Conservation (phyloP, 2,888 invertebrate genomes). For the Rhaphigaster nebulosa region DNA sequence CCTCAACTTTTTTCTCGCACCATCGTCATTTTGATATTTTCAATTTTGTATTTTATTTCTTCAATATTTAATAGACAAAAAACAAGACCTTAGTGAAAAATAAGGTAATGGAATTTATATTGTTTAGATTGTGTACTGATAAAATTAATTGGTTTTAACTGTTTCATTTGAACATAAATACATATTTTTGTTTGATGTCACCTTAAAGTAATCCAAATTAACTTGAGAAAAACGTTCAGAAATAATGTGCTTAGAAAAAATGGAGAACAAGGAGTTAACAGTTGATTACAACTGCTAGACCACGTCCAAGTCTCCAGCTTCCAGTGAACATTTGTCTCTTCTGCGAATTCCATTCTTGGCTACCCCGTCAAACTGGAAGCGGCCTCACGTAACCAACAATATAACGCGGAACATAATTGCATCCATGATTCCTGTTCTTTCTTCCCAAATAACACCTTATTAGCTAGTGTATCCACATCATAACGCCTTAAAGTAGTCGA, state of each 20-base stretch:
- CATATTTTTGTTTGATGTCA: not conserved
- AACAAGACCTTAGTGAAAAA: too few relatives aligned
- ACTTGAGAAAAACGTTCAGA: not conserved
- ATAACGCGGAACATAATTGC: not conserved
- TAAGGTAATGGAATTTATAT: too few relatives aligned
- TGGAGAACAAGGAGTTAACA: not conserved
- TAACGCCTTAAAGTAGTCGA: not conserved
- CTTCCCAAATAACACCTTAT: not conserved
- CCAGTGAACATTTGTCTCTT: slow-evolving; percentile 37
- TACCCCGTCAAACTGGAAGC: not conserved
- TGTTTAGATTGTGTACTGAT: too few relatives aligned
- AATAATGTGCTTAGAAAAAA: not conserved
- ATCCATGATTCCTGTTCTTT: not conserved
- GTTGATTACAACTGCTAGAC: slow-evolving; percentile 9
- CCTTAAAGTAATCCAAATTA: not conserved
- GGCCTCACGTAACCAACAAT: not conserved
- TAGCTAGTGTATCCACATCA: not conserved
- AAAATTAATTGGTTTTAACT: too few relatives aligned
- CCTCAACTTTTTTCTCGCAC: not conserved
- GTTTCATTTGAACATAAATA: too few relatives aligned
- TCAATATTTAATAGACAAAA: too few relatives aligned
- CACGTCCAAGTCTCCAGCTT: not conserved
- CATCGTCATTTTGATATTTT: too few relatives aligned
- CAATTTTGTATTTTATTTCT: too few relatives aligned
- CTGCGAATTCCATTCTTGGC: slow-evolving; percentile 28